Evolutionary conservation across 64 coral and sea anemone species (phyloP).

Genomic region (Montipora sp.): DNA sequence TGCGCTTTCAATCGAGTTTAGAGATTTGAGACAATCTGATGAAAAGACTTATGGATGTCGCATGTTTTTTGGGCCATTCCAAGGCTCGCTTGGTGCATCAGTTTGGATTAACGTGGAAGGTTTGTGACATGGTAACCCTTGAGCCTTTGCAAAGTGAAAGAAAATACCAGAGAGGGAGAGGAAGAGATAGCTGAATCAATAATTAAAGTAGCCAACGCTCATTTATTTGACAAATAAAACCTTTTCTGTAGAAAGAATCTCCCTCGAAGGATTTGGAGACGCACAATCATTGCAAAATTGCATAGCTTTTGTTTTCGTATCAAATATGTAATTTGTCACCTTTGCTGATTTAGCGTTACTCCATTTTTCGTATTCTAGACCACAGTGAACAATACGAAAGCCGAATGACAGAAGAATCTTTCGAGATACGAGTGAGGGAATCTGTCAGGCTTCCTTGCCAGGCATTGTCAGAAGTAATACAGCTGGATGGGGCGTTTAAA

Average conservation of each 20-base stretch:
- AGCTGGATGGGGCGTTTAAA: neutral
- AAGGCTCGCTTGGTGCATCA: neutral
- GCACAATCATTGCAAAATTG: too few species aligned
- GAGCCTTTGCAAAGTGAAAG: neutral
- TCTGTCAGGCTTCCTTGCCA: neutral
- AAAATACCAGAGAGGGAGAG: neutral
- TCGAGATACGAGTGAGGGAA: neutral
- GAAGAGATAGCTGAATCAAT: neutral
- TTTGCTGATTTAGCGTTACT: too few species aligned
- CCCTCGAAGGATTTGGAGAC: too few species aligned
- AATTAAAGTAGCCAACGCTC: neutral
- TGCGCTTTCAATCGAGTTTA: neutral
- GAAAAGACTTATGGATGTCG: neutral
- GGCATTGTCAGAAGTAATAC: neutral
- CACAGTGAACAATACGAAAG: neutral
- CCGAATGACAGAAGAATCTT: neutral
- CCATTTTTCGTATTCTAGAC: neutral
- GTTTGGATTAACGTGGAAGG: neutral
- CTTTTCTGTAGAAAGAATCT: neutral
- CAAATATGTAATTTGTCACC: neutral
- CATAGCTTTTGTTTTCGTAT: neutral
- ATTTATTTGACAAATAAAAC: neutral
- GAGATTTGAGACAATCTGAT: neutral
- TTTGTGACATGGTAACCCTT: neutral
- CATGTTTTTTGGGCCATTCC: slow-evolving; percentile 9